These are phyloP conservation scores for Branchellion lobata DNA, from an alignment of 2,888 invertebrate species.

Conservation along the genomic window DNA sequence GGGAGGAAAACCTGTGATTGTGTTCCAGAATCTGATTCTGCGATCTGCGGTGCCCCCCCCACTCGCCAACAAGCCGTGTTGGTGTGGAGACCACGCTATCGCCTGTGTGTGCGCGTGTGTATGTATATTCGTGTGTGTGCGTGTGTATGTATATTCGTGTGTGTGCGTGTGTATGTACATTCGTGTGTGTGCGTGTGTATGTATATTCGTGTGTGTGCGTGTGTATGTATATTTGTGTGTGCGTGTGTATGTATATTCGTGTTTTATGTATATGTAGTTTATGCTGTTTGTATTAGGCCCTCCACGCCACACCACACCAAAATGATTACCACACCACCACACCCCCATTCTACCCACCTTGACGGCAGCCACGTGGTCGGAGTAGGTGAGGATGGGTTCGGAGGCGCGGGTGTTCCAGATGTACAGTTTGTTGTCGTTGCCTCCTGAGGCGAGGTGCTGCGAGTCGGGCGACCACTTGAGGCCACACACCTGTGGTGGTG, in stretches of 20 bases:
- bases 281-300: too few relatives aligned
- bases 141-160: too few relatives aligned
- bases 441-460: constrained; percentile 93
- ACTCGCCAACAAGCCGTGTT: constrained; percentile 81
- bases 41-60: constrained; percentile 95
- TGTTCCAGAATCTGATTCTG: constrained; percentile 68
- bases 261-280: too few relatives aligned
- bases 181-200: too few relatives aligned
- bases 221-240: too few relatives aligned
- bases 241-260: too few relatives aligned
- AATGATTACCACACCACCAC: neutral
- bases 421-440: constrained; percentile 92
- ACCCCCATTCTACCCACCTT: constrained; percentile 53
- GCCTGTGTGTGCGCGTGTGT: constrained; percentile 60
- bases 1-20: constrained; percentile 69
- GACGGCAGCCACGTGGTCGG: constrained; percentile 63
- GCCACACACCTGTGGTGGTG: constrained; percentile 72
- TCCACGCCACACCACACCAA: too few relatives aligned
- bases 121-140: too few relatives aligned
- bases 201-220: too few relatives aligned
- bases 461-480: constrained; percentile 98
- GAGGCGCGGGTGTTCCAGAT: constrained; percentile 70
- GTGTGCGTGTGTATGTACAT: too few relatives aligned
- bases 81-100: constrained; percentile 97
- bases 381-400: constrained; percentile 67